Percentiles rank a stretch among this genome's conserved stretches.
phyloP scores from a whole-genome alignment of 92 coral and sea anemone species.

The Heteractis magnifica region DNA sequence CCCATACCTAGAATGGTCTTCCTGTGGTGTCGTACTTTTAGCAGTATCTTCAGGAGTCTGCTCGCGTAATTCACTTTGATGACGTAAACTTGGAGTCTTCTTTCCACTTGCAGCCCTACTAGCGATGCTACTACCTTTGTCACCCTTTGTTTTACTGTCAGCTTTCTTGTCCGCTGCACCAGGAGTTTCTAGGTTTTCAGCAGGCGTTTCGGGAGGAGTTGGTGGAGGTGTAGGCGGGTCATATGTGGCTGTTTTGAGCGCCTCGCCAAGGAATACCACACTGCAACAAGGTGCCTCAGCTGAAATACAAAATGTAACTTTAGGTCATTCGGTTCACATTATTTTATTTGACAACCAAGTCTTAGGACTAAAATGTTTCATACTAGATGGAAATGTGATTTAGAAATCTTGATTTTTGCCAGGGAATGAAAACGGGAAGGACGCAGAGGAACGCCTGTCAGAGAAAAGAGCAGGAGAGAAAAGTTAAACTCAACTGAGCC shows the following conservation, averaged over 20 bases:
- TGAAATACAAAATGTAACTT: constrained; percentile 8
- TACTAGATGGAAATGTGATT: no score
- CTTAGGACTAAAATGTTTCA: no score
- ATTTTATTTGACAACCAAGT: no score
- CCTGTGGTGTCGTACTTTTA: constrained; percentile 10
- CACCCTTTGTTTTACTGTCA: not conserved
- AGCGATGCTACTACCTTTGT: not conserved
- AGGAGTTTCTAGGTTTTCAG: not conserved
- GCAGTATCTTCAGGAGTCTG: not conserved
- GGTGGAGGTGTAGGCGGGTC: constrained; percentile 6
- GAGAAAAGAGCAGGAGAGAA: no score
- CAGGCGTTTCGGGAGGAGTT: constrained; percentile 15
- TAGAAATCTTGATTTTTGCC: no score
- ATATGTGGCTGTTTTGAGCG: constrained; percentile 57
- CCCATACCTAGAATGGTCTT: not conserved
- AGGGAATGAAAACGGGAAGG: no score
- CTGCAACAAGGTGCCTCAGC: constrained; percentile 76
- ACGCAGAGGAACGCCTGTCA: no score
- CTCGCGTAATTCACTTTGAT: not conserved
- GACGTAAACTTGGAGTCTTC: not conserved
- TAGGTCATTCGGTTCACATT: no score
- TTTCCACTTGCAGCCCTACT: constrained; percentile 12
- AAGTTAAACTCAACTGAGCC: no score
- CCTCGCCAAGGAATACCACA: constrained; percentile 62
- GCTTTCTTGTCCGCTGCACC: constrained; percentile 10